phyloP scores from a whole-genome alignment of 2,113 vertebrate genomes.

The Galeopterus variegatus region DNA sequence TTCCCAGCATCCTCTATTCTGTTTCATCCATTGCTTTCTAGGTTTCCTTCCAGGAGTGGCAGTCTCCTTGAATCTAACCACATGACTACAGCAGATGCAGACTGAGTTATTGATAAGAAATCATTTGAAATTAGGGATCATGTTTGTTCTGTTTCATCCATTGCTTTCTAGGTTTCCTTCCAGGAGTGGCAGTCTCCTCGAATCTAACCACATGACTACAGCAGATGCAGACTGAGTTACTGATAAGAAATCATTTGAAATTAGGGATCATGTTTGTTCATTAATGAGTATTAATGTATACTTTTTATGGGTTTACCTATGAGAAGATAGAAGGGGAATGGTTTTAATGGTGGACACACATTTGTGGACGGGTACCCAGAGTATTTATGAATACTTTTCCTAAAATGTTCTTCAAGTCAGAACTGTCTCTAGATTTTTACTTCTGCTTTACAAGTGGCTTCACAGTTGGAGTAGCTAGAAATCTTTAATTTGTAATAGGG shows the following conservation, averaged over 20 bases:
- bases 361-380: conserved; percentile 11
- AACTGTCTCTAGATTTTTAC: conserved; percentile 43
- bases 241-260: conserved; percentile 59
- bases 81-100: not conserved
- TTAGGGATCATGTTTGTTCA: conserved; percentile 4
- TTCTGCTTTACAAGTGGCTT: conserved; percentile 29
- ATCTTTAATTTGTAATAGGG: conserved; percentile 56
- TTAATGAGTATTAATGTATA: conserved; percentile 36
- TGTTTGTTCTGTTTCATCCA: conserved; percentile 29
- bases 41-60: conserved; percentile 36
- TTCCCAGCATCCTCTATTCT: conserved; percentile 54
- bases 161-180: conserved; percentile 62
- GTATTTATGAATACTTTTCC: conserved; percentile 42
- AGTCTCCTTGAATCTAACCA: conserved; percentile 9
- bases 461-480: conserved; percentile 24
- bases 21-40: conserved; percentile 57
- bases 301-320: conserved; percentile 45
- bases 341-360: conserved; percentile 47
- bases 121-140: conserved; percentile 50
- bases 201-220: not conserved
- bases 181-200: not conserved
- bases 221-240: conserved; percentile 27
- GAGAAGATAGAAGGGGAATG: not conserved
- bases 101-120: conserved; percentile 62
- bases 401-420: conserved; percentile 62